A percentile compares a stretch with the other conserved stretches of the same genome.
Evolutionary conservation across 2,113 vertebrate species (phyloP).

Genomic region (Galeopterus variegatus): DNA sequence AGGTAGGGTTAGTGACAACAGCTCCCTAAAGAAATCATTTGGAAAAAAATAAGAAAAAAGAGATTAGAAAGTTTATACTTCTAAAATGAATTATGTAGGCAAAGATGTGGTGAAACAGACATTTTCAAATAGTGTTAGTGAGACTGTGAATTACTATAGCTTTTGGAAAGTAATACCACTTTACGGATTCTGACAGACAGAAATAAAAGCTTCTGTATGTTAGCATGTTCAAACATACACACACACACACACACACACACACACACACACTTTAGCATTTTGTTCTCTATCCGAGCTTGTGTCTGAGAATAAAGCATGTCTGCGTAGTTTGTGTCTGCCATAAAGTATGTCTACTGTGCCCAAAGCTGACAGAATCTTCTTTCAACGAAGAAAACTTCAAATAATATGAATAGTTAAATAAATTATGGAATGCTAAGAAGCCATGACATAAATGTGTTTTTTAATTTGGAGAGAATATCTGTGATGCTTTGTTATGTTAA

Average conservation of each 20-base stretch:
- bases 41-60: slow-evolving; percentile 75
- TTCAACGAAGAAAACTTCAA: not conserved
- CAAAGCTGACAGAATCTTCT: too few relatives aligned
- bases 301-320: too few relatives aligned
- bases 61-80: slow-evolving; percentile 62
- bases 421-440: not conserved
- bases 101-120: slow-evolving; percentile 46
- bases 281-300: too few relatives aligned
- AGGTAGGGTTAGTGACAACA: slow-evolving; percentile 57
- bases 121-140: slow-evolving; percentile 48
- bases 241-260: not conserved
- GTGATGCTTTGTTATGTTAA: not conserved
- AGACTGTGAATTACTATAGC: slow-evolving; percentile 9
- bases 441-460: not conserved
- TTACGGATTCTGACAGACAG: slow-evolving; percentile 51
- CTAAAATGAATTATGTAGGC: slow-evolving; percentile 68
- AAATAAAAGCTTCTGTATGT: slow-evolving; percentile 66
- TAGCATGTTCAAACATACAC: not conserved
- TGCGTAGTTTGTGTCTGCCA: too few relatives aligned
- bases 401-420: not conserved
- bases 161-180: slow-evolving; percentile 60
- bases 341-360: too few relatives aligned
- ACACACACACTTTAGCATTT: too few relatives aligned
- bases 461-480: slow-evolving; percentile 41
- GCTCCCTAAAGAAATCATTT: slow-evolving; percentile 62